Base-by-base conservation (phyloP, 2,888 invertebrate species). In the Rotaria socialis region DNA sequence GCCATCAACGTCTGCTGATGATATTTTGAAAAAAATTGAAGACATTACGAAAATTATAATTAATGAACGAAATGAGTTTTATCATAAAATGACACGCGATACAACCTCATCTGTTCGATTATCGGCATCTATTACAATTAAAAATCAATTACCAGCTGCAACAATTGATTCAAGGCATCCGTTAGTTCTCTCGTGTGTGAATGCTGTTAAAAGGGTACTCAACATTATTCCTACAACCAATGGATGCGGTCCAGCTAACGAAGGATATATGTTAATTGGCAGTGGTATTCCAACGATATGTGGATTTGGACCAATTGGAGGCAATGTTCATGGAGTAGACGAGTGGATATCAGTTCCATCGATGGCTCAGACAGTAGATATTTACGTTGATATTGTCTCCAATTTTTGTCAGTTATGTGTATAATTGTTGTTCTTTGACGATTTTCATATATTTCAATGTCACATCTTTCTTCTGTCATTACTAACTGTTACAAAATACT, bases 211-310 rank as follows among this genome's bases (percentile, higher is more conserved):
- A 67, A 67, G 35, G 27, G 27, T 67, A n/a, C 67, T 67, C 14
- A 14, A 67, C 35, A 19, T 67, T 27, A 35, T 11, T 27, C 35
- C 35, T 16, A 67, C 67, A 67, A 14, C 67, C 6, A 35, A 67
- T 35, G 67, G 67, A 67, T 67, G 67, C 11, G 67, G 67, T 67
- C 67, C 67, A 67, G 67, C 67, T 35, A 67, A 67, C 27, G 67
- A 67, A 67, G 67, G 67, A 67, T 67, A 67, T 35, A 67, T 67
- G 67, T 35, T 67, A 67, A 67, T 67, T 35, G 67, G 35, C 2
- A 67, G 67, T 67, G 67, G 67, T 35, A 67, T 67, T 67, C 67
- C 67, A 35, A 67, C 67, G 0, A 67, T 67, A 0, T 67, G 67
- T 19, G 67, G 67, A 16, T 67, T 67, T 35, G 67, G 67, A 35